These are phyloP conservation scores for Itoplectis maculator DNA, from an alignment of 2,888 invertebrate genomes.

Conservation along the genomic window DNA sequence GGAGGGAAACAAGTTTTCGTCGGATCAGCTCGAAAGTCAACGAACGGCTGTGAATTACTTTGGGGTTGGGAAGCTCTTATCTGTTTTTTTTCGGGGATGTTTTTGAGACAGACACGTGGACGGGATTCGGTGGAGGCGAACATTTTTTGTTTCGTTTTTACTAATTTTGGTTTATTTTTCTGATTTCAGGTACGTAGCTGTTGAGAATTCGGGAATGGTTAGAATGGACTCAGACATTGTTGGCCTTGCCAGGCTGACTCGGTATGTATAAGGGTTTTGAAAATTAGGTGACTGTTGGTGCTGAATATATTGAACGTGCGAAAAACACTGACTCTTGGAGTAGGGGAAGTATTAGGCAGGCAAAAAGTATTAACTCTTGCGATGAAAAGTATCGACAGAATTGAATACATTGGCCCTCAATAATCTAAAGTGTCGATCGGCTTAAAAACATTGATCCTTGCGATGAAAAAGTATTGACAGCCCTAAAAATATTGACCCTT, in stretches of 20 bases:
- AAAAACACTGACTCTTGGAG: neutral
- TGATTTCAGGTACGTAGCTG: constrained; percentile 28
- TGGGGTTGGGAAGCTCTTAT: neutral
- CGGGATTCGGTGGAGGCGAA: too few relatives aligned
- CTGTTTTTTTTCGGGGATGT: too few relatives aligned
- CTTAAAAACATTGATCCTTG: too few relatives aligned
- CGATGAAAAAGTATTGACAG: too few relatives aligned
- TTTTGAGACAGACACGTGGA: too few relatives aligned
- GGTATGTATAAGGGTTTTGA: neutral
- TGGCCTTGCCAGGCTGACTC: neutral
- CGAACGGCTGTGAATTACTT: neutral
- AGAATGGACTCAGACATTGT: neutral
- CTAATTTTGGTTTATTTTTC: neutral
- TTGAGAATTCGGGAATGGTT: neutral
- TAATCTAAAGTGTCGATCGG: too few relatives aligned
- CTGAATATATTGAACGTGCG: neutral
- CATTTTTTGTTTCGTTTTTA: too few relatives aligned
- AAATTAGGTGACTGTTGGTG: neutral
- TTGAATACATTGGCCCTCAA: too few relatives aligned
- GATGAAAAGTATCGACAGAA: too few relatives aligned
- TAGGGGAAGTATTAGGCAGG: too few relatives aligned
- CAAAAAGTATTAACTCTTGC: too few relatives aligned
- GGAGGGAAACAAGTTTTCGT: constrained; percentile 21
- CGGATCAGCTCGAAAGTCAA: constrained; percentile 37
- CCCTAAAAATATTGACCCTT: too few relatives aligned